Conservation (phyloP, 2,888 invertebrate species). For the Saturnia japonica region DNA sequence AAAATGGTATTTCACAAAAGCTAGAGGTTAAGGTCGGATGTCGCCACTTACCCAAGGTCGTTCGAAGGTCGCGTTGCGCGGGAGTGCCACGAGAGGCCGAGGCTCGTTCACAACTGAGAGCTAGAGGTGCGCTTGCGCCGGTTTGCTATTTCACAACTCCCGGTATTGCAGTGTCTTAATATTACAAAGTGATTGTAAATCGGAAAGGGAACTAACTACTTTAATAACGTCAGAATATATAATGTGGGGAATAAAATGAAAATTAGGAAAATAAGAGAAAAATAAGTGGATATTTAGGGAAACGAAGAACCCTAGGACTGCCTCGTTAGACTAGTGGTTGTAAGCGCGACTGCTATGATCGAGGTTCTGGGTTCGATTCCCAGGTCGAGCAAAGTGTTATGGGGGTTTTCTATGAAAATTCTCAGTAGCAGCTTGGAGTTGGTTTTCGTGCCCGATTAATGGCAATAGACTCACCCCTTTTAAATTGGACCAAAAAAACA, state of each 20-base stretch:
- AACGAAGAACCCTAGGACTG: neutral
- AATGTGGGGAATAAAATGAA: neutral
- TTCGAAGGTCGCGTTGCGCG: constrained; percentile 54
- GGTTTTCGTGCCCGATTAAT: no score
- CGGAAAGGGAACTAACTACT: constrained; percentile 52
- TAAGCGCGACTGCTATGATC: neutral
- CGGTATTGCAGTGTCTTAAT: constrained; percentile 64
- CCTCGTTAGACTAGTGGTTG: neutral
- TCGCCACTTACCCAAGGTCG: constrained; percentile 71
- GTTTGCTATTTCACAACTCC: constrained; percentile 66
- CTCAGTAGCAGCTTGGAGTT: no score
- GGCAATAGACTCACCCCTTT: no score
- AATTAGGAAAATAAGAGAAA: constrained; percentile 4
- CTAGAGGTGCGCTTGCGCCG: constrained; percentile 41
- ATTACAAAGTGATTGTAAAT: constrained; percentile 60
- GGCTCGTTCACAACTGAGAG: constrained; percentile 71
- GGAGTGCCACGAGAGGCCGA: constrained; percentile 63
- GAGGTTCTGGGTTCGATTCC: no score
- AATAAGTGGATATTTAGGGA: neutral
- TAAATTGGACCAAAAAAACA: no score
- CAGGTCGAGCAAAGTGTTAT: no score
- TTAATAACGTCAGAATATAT: constrained; percentile 17
- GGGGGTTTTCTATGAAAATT: no score
- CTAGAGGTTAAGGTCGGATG: constrained; percentile 61
- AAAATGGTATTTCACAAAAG: constrained; percentile 17